phyloP scores from a whole-genome alignment of 2,797 vertebrate genomes.

The Rhinoraja longicauda region DNA sequence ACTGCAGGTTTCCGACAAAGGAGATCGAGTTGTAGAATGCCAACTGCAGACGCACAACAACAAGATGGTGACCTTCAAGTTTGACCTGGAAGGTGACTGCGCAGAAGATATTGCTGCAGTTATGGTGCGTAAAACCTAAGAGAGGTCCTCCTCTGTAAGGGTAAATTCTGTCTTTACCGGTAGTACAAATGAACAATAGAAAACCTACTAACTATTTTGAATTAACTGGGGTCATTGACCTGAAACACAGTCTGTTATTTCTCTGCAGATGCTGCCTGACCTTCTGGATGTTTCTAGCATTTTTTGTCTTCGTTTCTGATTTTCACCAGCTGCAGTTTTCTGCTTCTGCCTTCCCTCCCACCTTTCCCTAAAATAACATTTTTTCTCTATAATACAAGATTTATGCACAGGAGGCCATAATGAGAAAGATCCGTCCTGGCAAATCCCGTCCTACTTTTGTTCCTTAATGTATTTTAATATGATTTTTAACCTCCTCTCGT shows the following conservation, averaged over 20 bases:
- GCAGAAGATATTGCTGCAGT: conserved; percentile 88
- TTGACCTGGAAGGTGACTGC: conserved; percentile 92
- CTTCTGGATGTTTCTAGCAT: no score
- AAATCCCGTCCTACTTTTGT: no score
- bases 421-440: no score
- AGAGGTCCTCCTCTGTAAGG: neutral
- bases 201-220: neutral
- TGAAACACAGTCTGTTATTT: no score
- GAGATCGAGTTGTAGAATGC: conserved; percentile 91
- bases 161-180: no score
- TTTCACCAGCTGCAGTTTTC: no score
- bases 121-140: conserved; percentile 64
- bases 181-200: neutral
- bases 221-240: neutral
- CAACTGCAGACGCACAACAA: conserved; percentile 96
- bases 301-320: no score
- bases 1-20: conserved; percentile 84
- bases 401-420: no score
- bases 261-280: no score
- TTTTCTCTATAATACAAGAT: neutral
- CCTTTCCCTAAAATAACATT: neutral
- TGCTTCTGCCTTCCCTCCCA: neutral
- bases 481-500: no score
- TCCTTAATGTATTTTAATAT: no score
- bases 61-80: conserved; percentile 98